Evolutionary conservation across 2,113 vertebrate species (phyloP).

Genomic region (Coptodon bakossiorum): DNA sequence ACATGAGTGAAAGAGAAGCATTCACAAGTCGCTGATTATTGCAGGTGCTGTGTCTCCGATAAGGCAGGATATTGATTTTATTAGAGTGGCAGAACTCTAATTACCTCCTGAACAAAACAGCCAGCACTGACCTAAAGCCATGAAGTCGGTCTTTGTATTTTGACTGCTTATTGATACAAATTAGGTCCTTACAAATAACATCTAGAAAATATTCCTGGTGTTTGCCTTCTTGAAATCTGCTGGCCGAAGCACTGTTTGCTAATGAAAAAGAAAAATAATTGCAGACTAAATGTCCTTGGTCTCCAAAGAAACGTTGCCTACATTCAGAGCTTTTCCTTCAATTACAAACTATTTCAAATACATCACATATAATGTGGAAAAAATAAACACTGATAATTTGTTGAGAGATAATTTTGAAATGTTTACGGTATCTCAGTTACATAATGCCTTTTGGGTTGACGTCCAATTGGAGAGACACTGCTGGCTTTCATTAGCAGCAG

Average conservation of each 20-base stretch:
- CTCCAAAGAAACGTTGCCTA: conserved; percentile 8
- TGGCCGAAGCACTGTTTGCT: background rate
- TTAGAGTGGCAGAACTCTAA: background rate
- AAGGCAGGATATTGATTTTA: conserved; percentile 25
- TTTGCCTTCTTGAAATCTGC: background rate
- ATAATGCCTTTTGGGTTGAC: conserved; percentile 59
- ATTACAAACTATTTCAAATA: conserved; percentile 53
- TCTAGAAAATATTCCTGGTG: background rate
- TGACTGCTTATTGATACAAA: background rate
- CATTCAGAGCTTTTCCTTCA: conserved; percentile 10
- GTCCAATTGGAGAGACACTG: conserved; percentile 66
- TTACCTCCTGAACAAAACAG: conserved; percentile 15
- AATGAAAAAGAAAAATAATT: conserved; percentile 46
- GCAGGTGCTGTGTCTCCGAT: conserved; percentile 47
- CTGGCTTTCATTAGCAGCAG: conserved; percentile 72
- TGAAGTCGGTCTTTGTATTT: background rate
- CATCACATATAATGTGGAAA: conserved; percentile 57
- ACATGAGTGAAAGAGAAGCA: conserved; percentile 59
- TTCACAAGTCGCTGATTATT: conserved; percentile 60
- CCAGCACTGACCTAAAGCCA: background rate
- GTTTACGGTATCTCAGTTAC: conserved; percentile 70
- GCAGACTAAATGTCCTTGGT: conserved; percentile 19
- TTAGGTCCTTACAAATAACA: background rate
- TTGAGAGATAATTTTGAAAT: conserved; percentile 70
- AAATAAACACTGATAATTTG: conserved; percentile 68